These are phyloP conservation scores for Porphyrio hochstetteri DNA, from an alignment of 2,113 vertebrate species.

Conservation along the genomic window DNA sequence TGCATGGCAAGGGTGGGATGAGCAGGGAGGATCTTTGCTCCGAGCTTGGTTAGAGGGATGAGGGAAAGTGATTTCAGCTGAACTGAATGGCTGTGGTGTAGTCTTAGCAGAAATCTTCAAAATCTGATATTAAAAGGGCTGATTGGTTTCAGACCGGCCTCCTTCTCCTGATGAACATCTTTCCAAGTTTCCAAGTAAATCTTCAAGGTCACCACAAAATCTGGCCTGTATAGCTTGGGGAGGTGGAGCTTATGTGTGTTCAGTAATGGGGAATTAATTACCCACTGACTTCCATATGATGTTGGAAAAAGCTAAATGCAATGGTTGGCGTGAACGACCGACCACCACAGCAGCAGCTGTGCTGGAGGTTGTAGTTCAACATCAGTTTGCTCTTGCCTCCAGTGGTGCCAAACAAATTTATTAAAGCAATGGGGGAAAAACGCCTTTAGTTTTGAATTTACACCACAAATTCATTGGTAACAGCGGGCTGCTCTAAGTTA, in stretches of 20 bases:
- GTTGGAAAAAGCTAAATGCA: rapidly evolving
- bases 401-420: rapidly evolving
- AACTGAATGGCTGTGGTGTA: background rate
- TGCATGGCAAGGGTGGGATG: background rate
- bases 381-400: background rate
- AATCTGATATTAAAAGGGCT: background rate
- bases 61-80: background rate
- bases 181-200: background rate
- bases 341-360: rapidly evolving
- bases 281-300: rapidly evolving
- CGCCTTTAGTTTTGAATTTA: rapidly evolving
- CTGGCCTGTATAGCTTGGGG: rapidly evolving
- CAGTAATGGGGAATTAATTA: background rate
- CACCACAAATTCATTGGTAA: background rate
- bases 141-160: background rate
- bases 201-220: background rate
- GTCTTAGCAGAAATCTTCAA: background rate
- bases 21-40: background rate
- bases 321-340: background rate
- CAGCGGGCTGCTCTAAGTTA: background rate
- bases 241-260: rapidly evolving
- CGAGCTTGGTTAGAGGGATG: background rate
- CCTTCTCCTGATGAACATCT: background rate
- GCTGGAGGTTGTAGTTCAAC: background rate
- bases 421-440: background rate